Base-by-base conservation (phyloP, 2,113 vertebrate genomes). In the Enhydra lutris region DNA sequence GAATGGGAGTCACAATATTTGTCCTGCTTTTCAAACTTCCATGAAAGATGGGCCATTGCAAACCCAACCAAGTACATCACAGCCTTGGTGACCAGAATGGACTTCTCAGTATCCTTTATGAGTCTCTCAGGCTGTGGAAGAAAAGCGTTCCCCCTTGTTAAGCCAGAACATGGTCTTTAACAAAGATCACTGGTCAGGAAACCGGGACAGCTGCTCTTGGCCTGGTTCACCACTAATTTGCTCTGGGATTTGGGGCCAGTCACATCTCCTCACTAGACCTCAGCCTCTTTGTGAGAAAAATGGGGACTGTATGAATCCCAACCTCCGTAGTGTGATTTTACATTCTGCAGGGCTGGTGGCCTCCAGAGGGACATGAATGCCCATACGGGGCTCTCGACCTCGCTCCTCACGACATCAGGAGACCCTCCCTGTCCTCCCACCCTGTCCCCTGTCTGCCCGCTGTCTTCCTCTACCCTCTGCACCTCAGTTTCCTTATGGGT, bases 201-300 rank as follows among this genome's bases (percentile, higher is more conserved):
- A 97, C 45, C 36, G 3, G 95, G 95, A 89, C 91, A 42, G n/a
- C 29, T 18, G n/a, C n/a, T 84, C 45, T 63, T 94, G 85, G n/a
- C 91, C 95, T 97, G 67, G 71, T 93, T 93, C 73, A 45, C 67
- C 55, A 34, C 39, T 94, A 52, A 96, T 92, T 95, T 87, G 85
- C 76, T 96, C 13, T 91, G 93, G 85, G 95, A 96, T 82, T 91
- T 94, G 91, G 91, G 93, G 39, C 89, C 42, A 69, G 14, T 20
- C 59, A 13, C 2, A 0, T 81, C 52, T 94, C 74, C 74, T 95
- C 12, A n/a, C 24, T 81, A 84, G 67, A 94, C 17, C 86, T 92
- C 87, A 69, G 55, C 74, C 67, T 95, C 55, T 71, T 83, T 74
- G 79, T 81, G 90, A 90, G 76, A 89, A n/a, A 83, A 90, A 67